These are phyloP conservation scores for Lordiphosa clarofinis DNA, from an alignment of 1,140 invertebrate genomes.

Conservation along the genomic window DNA sequence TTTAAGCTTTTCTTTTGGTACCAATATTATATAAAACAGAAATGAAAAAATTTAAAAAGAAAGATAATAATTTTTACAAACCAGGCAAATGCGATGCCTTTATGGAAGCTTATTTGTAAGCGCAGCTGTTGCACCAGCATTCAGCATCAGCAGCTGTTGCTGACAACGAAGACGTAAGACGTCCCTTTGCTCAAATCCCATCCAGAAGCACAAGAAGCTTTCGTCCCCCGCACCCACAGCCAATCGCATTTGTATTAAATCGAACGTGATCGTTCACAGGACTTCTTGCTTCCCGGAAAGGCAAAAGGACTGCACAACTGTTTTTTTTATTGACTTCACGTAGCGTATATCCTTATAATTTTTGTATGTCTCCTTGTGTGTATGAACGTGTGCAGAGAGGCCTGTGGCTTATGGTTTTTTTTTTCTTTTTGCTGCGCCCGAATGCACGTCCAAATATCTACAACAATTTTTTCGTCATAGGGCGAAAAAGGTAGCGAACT, in stretches of 20 bases:
- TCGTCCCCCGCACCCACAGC: constrained; percentile 11
- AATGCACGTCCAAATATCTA: constrained; percentile 72
- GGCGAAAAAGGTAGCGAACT: constrained; percentile 38
- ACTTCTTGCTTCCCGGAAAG: constrained; percentile 16
- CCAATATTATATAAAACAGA: no score
- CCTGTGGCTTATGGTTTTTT: constrained; percentile 34
- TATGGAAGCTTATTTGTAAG: constrained; percentile 53
- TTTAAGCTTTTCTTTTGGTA: no score
- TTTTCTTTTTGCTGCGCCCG: constrained; percentile 30
- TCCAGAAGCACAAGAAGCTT: constrained; percentile 16
- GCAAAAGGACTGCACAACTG: no score
- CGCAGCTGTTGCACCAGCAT: constrained; percentile 53
- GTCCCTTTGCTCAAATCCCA: constrained; percentile 62
- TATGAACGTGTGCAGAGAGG: constrained; percentile 29
- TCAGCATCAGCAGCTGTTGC: constrained; percentile 56
- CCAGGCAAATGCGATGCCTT: constrained; percentile 59
- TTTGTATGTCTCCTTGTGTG: constrained; percentile 50
- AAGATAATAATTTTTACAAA: constrained; percentile 11
- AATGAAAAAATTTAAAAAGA: no score
- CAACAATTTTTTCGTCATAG: constrained; percentile 63
- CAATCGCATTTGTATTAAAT: constrained; percentile 72
- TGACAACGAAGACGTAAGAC: constrained; percentile 62
- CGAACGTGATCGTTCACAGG: constrained; percentile 56
- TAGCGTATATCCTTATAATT: constrained; percentile 73
- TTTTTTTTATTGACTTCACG: constrained; percentile 76